Conservation (phyloP, 1,140 invertebrate genomes). For the Halyomorpha halys region DNA sequence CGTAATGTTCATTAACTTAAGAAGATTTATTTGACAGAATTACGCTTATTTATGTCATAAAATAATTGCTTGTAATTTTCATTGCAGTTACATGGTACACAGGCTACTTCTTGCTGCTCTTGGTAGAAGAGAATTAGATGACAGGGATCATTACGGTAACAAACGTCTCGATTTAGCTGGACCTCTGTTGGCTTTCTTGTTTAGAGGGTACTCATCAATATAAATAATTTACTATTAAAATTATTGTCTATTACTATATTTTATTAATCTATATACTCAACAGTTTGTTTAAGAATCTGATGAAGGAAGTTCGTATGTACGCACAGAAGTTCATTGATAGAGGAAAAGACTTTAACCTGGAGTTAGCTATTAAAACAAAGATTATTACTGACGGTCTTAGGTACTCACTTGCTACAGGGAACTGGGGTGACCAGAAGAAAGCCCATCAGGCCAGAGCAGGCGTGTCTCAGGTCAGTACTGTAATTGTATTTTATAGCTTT, state of each 20-base stretch:
- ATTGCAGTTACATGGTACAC: constrained; percentile 88
- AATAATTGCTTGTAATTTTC: constrained; percentile 17
- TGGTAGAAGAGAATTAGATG: constrained; percentile 91
- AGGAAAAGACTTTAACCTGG: constrained; percentile 96
- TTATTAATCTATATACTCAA: constrained; percentile 26
- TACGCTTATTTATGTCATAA: too few species aligned
- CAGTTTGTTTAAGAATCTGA: constrained; percentile 77
- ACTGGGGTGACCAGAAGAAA: constrained; percentile 99
- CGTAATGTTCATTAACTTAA: too few species aligned
- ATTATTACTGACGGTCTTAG: constrained; percentile 96
- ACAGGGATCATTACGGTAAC: constrained; percentile 99
- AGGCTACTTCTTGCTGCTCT: constrained; percentile 83
- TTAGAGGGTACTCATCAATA: constrained; percentile 55
- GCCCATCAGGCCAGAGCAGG: constrained; percentile 94
- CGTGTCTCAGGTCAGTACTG: constrained; percentile 58
- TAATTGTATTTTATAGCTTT: too few species aligned
- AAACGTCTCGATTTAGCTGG: constrained; percentile 95
- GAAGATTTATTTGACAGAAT: too few species aligned
- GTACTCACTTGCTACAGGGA: constrained; percentile 96
- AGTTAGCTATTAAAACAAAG: constrained; percentile 93
- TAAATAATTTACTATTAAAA: neutral
- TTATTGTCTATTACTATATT: neutral
- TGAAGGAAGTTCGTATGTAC: constrained; percentile 94
- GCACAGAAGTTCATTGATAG: constrained; percentile 98
- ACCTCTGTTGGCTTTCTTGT: constrained; percentile 88